Percentiles rank a stretch among this genome's conserved stretches.
phyloP scores from a whole-genome alignment of 2,888 invertebrate species.

The Dorcus hopei region DNA sequence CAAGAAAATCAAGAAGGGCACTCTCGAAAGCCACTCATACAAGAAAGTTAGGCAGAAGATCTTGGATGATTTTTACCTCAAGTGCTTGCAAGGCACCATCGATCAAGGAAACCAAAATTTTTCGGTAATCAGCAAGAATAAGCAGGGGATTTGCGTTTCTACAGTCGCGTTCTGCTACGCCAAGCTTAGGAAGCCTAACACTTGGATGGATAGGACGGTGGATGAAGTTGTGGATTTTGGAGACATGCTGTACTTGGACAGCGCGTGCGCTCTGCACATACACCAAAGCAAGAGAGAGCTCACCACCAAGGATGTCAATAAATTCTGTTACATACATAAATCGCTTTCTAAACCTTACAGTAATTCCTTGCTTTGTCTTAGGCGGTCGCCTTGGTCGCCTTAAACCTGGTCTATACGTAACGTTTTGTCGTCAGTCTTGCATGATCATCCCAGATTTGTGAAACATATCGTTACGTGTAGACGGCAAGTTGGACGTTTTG shows the following conservation, averaged over 20 bases:
- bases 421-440: too few relatives aligned
- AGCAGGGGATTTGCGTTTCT: slow-evolving; percentile 58
- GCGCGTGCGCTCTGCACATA: slow-evolving; percentile 36
- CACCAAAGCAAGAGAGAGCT: slow-evolving; percentile 33
- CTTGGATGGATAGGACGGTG: slow-evolving; percentile 60
- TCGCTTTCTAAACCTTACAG: too few relatives aligned
- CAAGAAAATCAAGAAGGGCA: slow-evolving; percentile 42
- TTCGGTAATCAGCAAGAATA: slow-evolving; percentile 31
- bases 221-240: slow-evolving; percentile 59
- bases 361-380: too few relatives aligned
- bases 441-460: too few relatives aligned
- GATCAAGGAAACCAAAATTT: slow-evolving; percentile 43
- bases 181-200: slow-evolving; percentile 57
- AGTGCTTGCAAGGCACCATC: slow-evolving; percentile 40
- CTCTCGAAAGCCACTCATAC: slow-evolving; percentile 46
- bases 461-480: too few relatives aligned
- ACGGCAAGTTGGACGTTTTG: too few relatives aligned
- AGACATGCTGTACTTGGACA: slow-evolving; percentile 50
- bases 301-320: slow-evolving; percentile 8
- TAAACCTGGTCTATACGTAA: too few relatives aligned
- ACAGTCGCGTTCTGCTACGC: slow-evolving; percentile 59
- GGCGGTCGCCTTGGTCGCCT: too few relatives aligned
- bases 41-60: slow-evolving; percentile 42
- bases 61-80: slow-evolving; percentile 43
- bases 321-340: slow-evolving; percentile 1